Conservation (phyloP, 1,140 invertebrate species). For the Leptinotarsa lineolata region DNA sequence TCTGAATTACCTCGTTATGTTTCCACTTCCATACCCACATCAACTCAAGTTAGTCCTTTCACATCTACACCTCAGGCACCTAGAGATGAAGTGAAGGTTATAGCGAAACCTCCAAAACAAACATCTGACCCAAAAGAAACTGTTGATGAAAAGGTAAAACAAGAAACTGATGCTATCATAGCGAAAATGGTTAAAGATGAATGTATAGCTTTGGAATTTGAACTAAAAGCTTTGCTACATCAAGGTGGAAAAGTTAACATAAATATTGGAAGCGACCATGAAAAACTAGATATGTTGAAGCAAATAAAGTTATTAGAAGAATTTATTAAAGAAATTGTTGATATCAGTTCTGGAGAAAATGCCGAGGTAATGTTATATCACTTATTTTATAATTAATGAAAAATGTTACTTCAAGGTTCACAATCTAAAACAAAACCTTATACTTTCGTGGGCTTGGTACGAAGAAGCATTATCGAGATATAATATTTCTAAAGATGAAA, state of each 20-base stretch:
- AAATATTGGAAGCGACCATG: conserved; percentile 60
- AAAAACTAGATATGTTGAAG: conserved; percentile 59
- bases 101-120: not conserved
- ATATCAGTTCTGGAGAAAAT: conserved; percentile 58
- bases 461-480: conserved; percentile 64
- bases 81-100: not conserved
- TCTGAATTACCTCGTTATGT: not conserved
- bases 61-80: not conserved
- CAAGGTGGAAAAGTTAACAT: conserved; percentile 58
- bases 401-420: conserved; percentile 56
- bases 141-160: conserved; percentile 27
- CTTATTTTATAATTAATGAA: not conserved
- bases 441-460: conserved; percentile 66
- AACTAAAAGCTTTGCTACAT: conserved; percentile 64
- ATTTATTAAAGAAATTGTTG: conserved; percentile 61
- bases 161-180: conserved; percentile 49
- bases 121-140: conserved; percentile 13
- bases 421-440: conserved; percentile 62
- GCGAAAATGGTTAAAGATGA: conserved; percentile 58
- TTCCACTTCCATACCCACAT: not conserved
- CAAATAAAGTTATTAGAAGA: conserved; percentile 54
- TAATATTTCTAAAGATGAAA: conserved; percentile 59
- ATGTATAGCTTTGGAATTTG: conserved; percentile 66
- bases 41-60: conserved; percentile 2
- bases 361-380: conserved; percentile 52